These are phyloP conservation scores for Kryphioiulus occultus DNA, from an alignment of 2,888 invertebrate genomes.

Conservation along the genomic window DNA sequence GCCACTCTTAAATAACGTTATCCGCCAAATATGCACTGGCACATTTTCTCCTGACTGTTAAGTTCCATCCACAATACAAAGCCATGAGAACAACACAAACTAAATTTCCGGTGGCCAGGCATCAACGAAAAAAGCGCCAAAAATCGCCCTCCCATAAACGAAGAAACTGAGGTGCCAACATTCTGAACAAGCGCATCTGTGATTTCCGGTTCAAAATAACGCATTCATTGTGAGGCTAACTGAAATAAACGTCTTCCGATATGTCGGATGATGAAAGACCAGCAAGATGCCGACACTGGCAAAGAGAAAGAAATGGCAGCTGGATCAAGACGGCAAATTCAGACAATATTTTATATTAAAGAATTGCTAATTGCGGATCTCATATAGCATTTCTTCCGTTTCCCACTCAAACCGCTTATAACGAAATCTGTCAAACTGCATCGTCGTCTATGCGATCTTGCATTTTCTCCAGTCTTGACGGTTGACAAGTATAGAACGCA, in stretches of 20 bases:
- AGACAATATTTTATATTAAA: too few species aligned
- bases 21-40: neutral
- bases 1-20: neutral
- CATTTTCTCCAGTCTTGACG: too few species aligned
- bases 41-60: neutral
- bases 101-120: neutral
- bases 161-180: neutral
- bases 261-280: neutral
- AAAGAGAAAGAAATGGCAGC: neutral
- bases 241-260: conserved; percentile 26
- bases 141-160: neutral
- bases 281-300: neutral
- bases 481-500: too few species aligned
- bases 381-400: neutral
- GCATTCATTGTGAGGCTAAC: neutral
- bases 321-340: neutral
- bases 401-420: neutral
- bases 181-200: conserved; percentile 6
- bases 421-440: too few species aligned
- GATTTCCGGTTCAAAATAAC: conserved; percentile 25
- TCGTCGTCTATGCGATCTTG: too few species aligned
- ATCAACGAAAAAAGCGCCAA: neutral
- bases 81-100: neutral
- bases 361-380: neutral
- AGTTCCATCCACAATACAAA: neutral